Evolutionary conservation across 2,888 invertebrate species (phyloP).

Genomic region (Scelioninae gen. 1): DNA sequence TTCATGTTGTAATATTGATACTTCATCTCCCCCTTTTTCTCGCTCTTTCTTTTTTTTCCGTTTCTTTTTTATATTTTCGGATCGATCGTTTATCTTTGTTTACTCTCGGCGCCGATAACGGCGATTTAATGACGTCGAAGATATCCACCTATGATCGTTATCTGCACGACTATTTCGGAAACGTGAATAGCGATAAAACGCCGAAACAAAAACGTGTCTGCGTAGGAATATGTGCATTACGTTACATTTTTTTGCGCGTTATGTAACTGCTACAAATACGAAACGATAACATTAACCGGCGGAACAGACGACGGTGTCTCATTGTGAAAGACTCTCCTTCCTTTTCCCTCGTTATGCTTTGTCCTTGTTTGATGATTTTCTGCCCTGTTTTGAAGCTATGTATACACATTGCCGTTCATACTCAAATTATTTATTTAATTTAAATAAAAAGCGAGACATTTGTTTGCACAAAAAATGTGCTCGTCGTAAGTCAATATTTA

Average conservation of each 20-base stretch:
- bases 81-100: constrained; percentile 60
- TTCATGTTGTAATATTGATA: constrained; percentile 58
- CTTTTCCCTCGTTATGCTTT: background rate
- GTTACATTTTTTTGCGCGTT: constrained; percentile 37
- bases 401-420: too few species aligned
- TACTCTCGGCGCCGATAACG: constrained; percentile 52
- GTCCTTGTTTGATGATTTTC: background rate
- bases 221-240: constrained; percentile 40
- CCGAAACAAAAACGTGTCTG: constrained; percentile 62
- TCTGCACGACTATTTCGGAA: constrained; percentile 63
- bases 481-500: constrained; percentile 38
- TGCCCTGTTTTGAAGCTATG: too few species aligned
- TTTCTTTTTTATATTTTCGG: constrained; percentile 28
- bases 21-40: constrained; percentile 38
- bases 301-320: constrained; percentile 38
- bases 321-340: constrained; percentile 11
- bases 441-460: constrained; percentile 22
- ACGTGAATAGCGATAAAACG: constrained; percentile 55
- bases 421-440: constrained; percentile 34
- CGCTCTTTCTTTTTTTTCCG: too few species aligned
- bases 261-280: constrained; percentile 40
- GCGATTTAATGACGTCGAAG: constrained; percentile 61
- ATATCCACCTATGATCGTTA: constrained; percentile 60
- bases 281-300: constrained; percentile 38
- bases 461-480: background rate